phyloP scores from a whole-genome alignment of 2,888 invertebrate species.

The Polydrusus cervinus region DNA sequence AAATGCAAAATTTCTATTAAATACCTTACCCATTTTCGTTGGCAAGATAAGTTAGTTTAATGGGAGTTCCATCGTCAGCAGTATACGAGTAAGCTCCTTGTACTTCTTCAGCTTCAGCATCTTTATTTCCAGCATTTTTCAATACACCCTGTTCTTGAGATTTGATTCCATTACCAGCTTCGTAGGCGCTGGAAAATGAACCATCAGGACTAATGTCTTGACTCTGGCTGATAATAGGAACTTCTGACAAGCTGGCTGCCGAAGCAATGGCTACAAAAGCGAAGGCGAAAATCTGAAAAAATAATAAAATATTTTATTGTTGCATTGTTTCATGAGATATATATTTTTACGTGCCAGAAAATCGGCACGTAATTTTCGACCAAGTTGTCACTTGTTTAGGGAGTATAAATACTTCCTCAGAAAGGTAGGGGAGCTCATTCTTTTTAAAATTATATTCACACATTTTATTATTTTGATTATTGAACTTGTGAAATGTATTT shows the following conservation, averaged over 20 bases:
- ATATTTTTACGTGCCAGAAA: no score
- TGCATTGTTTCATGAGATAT: no score
- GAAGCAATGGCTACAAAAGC: constrained; percentile 58
- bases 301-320: no score
- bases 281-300: constrained; percentile 53
- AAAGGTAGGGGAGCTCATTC: no score
- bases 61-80: constrained; percentile 59
- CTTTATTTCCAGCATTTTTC: constrained; percentile 69
- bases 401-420: no score
- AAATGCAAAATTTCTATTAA: no score
- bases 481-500: no score
- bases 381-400: no score
- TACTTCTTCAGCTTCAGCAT: constrained; percentile 67
- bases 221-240: constrained; percentile 80
- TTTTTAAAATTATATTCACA: no score
- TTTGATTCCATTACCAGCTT: constrained; percentile 73
- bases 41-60: constrained; percentile 55
- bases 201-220: constrained; percentile 82
- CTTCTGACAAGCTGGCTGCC: constrained; percentile 68
- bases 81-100: constrained; percentile 71
- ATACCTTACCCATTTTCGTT: constrained; percentile 51
- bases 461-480: no score
- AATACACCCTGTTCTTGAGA: constrained; percentile 69
- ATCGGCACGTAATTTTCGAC: no score
- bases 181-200: constrained; percentile 74